Evolutionary conservation across 2,888 invertebrate species (phyloP).

Genomic region (Scrobipalpa atriplicella): DNA sequence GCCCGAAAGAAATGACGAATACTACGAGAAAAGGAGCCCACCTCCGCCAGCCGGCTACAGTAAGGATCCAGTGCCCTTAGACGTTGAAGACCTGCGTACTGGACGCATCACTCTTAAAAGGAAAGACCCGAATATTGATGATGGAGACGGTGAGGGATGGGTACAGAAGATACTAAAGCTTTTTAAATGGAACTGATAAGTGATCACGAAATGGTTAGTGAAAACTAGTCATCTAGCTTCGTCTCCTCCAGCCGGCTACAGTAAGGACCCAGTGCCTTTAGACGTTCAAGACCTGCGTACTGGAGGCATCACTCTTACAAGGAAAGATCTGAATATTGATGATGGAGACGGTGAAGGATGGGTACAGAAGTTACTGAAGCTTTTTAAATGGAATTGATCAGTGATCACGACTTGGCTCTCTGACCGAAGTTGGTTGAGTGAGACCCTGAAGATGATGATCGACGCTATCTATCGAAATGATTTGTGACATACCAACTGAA

Average conservation of each 20-base stretch:
- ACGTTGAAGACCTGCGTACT: not conserved
- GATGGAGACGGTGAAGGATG: not conserved
- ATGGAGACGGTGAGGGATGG: not conserved
- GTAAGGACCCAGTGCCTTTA: not conserved
- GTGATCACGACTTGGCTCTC: not conserved
- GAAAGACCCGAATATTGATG: not conserved
- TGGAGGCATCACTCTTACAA: not conserved
- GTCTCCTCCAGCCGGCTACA: not conserved
- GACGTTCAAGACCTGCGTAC: not conserved
- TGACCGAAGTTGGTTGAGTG: too few relatives aligned
- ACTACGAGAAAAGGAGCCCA: not conserved
- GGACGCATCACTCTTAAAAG: not conserved
- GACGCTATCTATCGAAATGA: too few relatives aligned
- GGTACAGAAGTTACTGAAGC: not conserved
- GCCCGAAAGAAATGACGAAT: conserved; percentile 2
- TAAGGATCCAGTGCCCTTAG: not conserved
- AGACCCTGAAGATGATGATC: too few relatives aligned
- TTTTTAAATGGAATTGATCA: conserved; percentile 5
- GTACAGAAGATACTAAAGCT: not conserved
- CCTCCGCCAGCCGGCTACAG: not conserved
- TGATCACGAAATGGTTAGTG: not conserved
- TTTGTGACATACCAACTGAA: too few relatives aligned
- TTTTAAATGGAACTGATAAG: conserved; percentile 8
- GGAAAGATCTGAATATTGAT: not conserved
- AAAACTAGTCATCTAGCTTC: not conserved